These are phyloP conservation scores for Erebia epiphron DNA, from an alignment of 2,888 invertebrate species.

Conservation along the genomic window DNA sequence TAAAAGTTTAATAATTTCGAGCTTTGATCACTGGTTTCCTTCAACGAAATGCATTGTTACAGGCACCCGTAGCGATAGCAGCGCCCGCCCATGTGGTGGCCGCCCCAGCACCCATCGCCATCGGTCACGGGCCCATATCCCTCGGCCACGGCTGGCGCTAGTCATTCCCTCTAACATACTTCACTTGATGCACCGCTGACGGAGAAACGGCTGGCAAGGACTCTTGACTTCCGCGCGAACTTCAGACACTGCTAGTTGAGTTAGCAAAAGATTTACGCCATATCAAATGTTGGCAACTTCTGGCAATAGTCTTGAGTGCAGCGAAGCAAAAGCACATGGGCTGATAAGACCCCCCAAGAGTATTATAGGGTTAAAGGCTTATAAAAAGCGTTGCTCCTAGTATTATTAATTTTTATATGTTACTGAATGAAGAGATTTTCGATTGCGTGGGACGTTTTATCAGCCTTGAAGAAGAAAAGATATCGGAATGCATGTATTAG, in stretches of 20 bases:
- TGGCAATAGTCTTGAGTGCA: slow-evolving; percentile 27
- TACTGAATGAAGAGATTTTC: slow-evolving; percentile 17
- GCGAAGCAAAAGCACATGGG: slow-evolving; percentile 14
- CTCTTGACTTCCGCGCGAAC: slow-evolving; percentile 22
- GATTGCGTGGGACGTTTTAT: slow-evolving; percentile 20
- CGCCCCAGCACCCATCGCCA: slow-evolving; percentile 65
- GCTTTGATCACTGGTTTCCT: too few relatives aligned
- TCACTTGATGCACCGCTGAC: slow-evolving; percentile 50
- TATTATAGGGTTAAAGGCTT: slow-evolving; percentile 30
- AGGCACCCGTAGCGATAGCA: slow-evolving; percentile 56
- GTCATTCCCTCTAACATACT: slow-evolving; percentile 40
- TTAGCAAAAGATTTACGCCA: slow-evolving; percentile 20
- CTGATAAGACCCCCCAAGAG: slow-evolving; percentile 25
- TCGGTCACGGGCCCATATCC: slow-evolving; percentile 59
- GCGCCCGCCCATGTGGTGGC: slow-evolving; percentile 51
- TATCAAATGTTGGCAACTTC: slow-evolving; percentile 23
- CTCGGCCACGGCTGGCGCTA: slow-evolving; percentile 75
- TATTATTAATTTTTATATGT: slow-evolving; percentile 29
- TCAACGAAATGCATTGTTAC: slow-evolving; percentile 14
- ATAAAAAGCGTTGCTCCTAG: slow-evolving; percentile 28
- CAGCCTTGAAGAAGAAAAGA: slow-evolving; percentile 27
- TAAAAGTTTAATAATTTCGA: too few relatives aligned
- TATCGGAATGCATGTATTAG: slow-evolving; percentile 35
- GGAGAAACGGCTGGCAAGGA: slow-evolving; percentile 34
- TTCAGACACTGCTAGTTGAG: slow-evolving; percentile 27